Percentiles rank a stretch among this genome's conserved stretches.
Evolutionary conservation across 2,113 vertebrate genomes (phyloP).

Genomic region (Mirounga angustirostris): DNA sequence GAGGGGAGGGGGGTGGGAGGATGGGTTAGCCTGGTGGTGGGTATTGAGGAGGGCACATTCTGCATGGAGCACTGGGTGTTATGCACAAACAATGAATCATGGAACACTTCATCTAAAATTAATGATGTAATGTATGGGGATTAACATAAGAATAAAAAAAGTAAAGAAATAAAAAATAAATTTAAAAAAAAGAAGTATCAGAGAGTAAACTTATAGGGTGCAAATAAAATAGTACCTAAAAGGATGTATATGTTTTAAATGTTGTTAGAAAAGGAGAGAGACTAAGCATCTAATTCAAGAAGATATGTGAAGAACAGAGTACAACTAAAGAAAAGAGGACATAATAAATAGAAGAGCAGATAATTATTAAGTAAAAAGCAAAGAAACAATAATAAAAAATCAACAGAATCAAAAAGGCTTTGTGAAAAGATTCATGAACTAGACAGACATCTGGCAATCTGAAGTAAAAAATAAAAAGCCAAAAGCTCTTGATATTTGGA

Average conservation of each 20-base stretch:
- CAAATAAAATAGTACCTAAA: not conserved
- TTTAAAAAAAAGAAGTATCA: not conserved
- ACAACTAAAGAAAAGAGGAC: not conserved
- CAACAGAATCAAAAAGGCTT: not conserved
- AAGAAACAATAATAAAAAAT: not conserved
- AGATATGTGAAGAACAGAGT: not conserved
- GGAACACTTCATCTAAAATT: no score
- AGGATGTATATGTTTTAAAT: not conserved
- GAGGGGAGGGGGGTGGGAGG: no score
- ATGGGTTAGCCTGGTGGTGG: no score
- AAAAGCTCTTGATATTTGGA: not conserved
- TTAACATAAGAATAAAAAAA: no score
- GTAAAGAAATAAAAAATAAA: no score
- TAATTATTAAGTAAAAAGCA: not conserved
- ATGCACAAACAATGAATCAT: no score
- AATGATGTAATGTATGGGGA: no score
- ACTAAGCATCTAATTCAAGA: not conserved
- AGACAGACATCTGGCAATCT: not conserved
- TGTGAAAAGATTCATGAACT: not conserved
- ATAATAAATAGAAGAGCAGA: not conserved
- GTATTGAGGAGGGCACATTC: no score
- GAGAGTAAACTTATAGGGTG: not conserved
- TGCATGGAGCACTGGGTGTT: no score
- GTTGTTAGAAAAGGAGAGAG: not conserved
- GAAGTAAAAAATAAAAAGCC: constrained; percentile 7